Base-by-base conservation (phyloP, 2,797 vertebrate genomes). In the Coendou prehensilis region DNA sequence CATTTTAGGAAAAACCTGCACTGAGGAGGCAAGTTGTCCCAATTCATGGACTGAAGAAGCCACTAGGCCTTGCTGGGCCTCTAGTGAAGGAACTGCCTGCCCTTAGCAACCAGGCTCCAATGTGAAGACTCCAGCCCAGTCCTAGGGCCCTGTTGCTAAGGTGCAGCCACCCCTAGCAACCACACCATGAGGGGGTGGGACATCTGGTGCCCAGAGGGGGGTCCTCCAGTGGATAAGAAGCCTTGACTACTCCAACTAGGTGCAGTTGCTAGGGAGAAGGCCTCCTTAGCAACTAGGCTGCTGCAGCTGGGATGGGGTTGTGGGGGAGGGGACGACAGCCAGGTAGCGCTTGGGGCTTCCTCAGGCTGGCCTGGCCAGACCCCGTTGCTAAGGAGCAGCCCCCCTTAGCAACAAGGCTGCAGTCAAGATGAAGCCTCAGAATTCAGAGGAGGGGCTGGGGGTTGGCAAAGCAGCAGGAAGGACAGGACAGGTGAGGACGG, bases 211-310 rank as follows among this genome's bases (percentile, higher is more conserved):
- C 78, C 56, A 52, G 75, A 96, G 47, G 80, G 91, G 91, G 71
- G 61, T 95, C 94, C 95, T 97, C 87, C 78, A 81, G 76, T 89
- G 75, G 93, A 87, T 93, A 96, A 84, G 76, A 94, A 87, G 94
- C 89, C 82, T 91, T 91, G 84, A 96, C 95, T 96, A 93, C 80
- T 52, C 54, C 7, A 89, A 93, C 89, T 96, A 96, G 96, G 92
- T 94, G 81, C 37, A 14, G 97, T 97, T 98, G 96, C 97, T 95
- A 98, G 90, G 97, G 93, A 96, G 94, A 97, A 96, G 88, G 93
- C 92, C 97, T 94, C 92, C 97, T 96, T 97, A 96, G 96, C 96
- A 96, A 97, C 97, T 93, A 93, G 56, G 80, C 96, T 4, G 81
- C 63, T 91, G 14, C 90, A 54, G 79, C 79, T 84, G 80, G 81